phyloP scores from a whole-genome alignment of 2,888 invertebrate species.

The Megastigmus dorsalis region DNA sequence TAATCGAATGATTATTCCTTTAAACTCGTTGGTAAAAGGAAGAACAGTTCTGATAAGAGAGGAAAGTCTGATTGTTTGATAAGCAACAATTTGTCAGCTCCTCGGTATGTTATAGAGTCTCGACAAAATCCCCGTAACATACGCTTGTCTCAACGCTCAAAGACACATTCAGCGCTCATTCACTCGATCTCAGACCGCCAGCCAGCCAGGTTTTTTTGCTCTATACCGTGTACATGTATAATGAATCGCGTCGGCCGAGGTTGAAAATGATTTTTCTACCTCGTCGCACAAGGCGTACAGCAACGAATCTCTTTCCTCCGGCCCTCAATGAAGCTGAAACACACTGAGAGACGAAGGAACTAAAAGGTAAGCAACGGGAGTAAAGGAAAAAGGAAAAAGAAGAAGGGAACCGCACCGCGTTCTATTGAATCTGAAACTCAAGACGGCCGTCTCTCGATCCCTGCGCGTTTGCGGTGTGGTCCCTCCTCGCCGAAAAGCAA shows the following conservation, averaged over 20 bases:
- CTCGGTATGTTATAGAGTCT: no score
- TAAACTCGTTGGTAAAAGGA: no score
- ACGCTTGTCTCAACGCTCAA: neutral
- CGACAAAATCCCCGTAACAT: no score
- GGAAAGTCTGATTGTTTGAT: no score
- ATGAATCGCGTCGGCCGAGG: neutral
- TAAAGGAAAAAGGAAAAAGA: no score
- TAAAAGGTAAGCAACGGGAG: neutral
- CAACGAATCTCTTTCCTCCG: neutral
- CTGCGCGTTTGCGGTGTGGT: no score
- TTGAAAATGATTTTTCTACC: constrained; percentile 27
- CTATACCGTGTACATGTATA: no score
- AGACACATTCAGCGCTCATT: neutral
- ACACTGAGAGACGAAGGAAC: neutral
- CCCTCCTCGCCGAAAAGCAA: no score
- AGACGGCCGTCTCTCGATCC: constrained; percentile 1
- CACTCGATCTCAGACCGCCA: neutral
- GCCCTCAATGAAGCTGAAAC: constrained; percentile 20
- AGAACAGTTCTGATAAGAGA: no score
- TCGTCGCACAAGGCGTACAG: neutral
- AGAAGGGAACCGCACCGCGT: neutral
- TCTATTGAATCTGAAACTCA: constrained; percentile 6
- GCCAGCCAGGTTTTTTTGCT: no score
- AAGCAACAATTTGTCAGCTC: no score
- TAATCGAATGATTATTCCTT: no score